phyloP scores from a whole-genome alignment of 2,888 invertebrate genomes.

The Nephrotoma flavescens region DNA sequence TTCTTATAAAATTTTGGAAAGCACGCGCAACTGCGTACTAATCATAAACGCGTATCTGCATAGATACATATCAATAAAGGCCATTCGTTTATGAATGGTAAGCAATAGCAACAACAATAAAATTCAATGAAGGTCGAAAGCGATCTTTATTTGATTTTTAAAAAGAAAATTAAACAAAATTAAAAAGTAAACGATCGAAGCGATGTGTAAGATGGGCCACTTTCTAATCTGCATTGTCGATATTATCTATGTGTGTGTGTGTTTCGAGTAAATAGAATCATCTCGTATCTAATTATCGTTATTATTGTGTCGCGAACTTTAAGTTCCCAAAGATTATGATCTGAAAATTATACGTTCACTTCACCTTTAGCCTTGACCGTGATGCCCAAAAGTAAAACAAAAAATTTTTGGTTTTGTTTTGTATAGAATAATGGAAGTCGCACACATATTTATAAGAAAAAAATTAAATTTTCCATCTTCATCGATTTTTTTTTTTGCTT shows the following conservation, averaged over 20 bases:
- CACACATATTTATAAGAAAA: neutral
- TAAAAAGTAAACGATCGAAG: neutral
- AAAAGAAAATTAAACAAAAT: neutral
- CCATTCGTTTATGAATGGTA: neutral
- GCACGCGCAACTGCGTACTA: neutral
- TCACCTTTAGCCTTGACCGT: neutral
- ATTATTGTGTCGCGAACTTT: neutral
- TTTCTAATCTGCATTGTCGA: neutral
- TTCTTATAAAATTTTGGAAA: neutral
- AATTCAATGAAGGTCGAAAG: neutral
- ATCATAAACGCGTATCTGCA: neutral
- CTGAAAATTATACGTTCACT: neutral
- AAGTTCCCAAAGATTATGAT: neutral
- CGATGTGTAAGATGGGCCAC: neutral
- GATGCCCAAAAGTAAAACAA: neutral
- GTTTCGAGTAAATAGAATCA: neutral
- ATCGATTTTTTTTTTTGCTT: neutral
- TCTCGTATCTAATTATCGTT: neutral
- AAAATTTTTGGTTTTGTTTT: neutral
- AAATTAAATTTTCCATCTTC: neutral
- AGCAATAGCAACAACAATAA: neutral
- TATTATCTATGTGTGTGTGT: neutral
- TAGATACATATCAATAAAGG: neutral
- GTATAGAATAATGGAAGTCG: neutral
- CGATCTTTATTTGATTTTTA: neutral